Percentiles rank a stretch among this genome's conserved stretches.
phyloP scores from a whole-genome alignment of 2,113 vertebrate species.

The Ardeotis arabs region DNA sequence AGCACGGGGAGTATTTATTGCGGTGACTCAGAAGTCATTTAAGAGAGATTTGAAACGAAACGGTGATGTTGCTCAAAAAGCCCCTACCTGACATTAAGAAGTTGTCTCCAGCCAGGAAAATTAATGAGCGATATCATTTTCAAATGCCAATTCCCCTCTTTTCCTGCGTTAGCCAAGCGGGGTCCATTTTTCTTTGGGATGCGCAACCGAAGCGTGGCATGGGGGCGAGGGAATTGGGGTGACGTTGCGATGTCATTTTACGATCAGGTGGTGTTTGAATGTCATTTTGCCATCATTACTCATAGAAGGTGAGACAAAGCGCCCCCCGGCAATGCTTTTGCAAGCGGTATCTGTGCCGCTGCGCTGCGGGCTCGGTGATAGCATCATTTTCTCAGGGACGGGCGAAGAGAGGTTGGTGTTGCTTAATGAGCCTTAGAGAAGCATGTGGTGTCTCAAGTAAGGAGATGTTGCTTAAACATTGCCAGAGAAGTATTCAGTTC shows the following conservation, averaged over 20 bases:
- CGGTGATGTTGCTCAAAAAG: not conserved
- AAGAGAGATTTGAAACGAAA: not conserved
- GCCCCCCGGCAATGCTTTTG: not conserved
- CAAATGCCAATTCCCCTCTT: not conserved
- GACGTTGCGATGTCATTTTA: fast-evolving
- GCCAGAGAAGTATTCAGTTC: not conserved
- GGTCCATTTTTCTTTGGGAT: not conserved
- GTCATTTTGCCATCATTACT: not conserved
- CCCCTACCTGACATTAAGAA: not conserved
- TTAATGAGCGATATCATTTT: not conserved
- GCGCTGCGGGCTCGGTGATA: fast-evolving
- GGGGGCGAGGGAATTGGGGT: not conserved
- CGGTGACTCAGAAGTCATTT: not conserved
- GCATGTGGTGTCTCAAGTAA: not conserved
- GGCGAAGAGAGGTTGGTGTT: not conserved
- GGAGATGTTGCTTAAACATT: not conserved
- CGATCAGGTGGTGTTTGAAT: not conserved
- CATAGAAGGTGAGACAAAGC: not conserved
- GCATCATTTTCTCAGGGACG: fast-evolving
- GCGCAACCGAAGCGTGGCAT: fast-evolving
- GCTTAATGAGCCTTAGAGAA: not conserved
- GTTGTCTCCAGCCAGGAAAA: not conserved
- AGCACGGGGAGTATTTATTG: not conserved
- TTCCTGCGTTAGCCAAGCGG: fast-evolving
- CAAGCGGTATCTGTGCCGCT: fast-evolving